These are phyloP conservation scores for Sycophila texana DNA, from an alignment of 2,888 invertebrate genomes.

Conservation along the genomic window DNA sequence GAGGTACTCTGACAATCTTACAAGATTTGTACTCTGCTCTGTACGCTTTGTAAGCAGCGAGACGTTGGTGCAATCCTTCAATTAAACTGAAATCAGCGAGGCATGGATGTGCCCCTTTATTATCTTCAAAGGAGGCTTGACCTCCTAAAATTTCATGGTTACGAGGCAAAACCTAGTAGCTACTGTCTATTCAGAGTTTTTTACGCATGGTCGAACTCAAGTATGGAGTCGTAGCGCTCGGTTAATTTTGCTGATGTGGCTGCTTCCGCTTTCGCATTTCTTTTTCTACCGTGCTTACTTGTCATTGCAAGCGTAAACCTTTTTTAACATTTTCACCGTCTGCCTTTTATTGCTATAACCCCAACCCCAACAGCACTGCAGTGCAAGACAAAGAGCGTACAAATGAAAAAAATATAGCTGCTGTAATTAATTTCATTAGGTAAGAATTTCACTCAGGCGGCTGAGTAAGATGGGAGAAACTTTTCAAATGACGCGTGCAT, in stretches of 20 bases:
- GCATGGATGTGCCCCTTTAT: constrained; percentile 41
- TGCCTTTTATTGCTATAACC: neutral
- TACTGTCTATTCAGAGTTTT: constrained; percentile 45
- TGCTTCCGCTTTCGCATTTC: constrained; percentile 21
- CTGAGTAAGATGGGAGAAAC: too few species aligned
- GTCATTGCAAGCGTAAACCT: constrained; percentile 1
- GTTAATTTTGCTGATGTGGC: constrained; percentile 50
- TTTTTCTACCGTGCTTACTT: constrained; percentile 14
- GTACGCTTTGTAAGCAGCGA: neutral
- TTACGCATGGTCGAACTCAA: constrained; percentile 30
- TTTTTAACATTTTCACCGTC: neutral
- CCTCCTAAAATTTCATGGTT: constrained; percentile 43
- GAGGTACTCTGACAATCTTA: too few species aligned
- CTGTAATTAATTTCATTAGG: neutral
- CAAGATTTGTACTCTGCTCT: neutral
- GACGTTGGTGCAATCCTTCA: constrained; percentile 59
- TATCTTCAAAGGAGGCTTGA: constrained; percentile 15
- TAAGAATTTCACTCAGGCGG: too few species aligned
- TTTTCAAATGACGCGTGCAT: too few species aligned
- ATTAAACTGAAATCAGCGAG: constrained; percentile 59
- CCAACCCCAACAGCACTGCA: neutral
- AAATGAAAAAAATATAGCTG: too few species aligned
- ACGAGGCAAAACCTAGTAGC: neutral
- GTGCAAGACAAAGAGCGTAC: neutral
- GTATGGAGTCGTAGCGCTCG: constrained; percentile 31